phyloP scores from a whole-genome alignment of 2,888 invertebrate species.

The Erannis defoliaria region DNA sequence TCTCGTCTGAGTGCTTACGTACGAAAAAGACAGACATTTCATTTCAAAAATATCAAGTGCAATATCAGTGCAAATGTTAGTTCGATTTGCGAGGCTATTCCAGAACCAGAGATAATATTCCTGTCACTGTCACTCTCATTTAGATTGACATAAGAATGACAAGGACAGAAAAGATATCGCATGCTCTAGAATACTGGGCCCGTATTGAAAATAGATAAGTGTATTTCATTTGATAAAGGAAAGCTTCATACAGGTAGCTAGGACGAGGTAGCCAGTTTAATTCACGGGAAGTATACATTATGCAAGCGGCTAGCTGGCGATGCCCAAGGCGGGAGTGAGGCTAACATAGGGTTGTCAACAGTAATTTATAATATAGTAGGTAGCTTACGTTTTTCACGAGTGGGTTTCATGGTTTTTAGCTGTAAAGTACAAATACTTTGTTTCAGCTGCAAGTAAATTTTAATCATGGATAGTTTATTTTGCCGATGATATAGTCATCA shows the following conservation, averaged over 20 bases:
- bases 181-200: background rate
- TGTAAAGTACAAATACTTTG: background rate
- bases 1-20: no score
- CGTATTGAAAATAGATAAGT: background rate
- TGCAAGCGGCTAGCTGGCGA: constrained; percentile 34
- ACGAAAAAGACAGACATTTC: no score
- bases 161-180: no score
- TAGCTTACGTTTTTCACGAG: no score
- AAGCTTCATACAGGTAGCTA: constrained; percentile 22
- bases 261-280: constrained; percentile 34
- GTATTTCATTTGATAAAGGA: constrained; percentile 7
- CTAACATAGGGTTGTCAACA: background rate
- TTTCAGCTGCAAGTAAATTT: background rate
- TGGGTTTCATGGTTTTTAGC: no score
- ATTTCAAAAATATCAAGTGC: no score
- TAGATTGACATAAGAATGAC: no score
- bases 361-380: background rate
- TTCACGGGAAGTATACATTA: constrained; percentile 49
- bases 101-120: no score
- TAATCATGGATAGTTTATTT: background rate
- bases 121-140: no score
- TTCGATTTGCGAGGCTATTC: no score
- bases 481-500: no score
- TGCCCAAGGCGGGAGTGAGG: constrained; percentile 1
- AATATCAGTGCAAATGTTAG: no score